phyloP scores from a whole-genome alignment of 2,797 vertebrate species.

The Thaleichthys pacificus region DNA sequence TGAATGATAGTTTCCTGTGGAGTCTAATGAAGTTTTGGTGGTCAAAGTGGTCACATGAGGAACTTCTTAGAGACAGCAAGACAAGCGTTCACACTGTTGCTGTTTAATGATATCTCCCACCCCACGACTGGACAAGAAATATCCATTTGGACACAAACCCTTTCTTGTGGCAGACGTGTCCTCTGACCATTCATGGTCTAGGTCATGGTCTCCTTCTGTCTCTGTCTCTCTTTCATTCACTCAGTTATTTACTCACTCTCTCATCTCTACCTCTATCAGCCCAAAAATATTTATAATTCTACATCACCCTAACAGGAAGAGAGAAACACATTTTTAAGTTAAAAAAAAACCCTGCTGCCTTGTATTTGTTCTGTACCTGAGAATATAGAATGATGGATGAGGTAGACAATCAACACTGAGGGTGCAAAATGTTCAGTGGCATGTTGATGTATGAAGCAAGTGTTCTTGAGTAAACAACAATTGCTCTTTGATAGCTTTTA shows the following conservation, averaged over 20 bases:
- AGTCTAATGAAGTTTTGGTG: background rate
- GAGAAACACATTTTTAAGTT: background rate
- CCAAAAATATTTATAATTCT: too few relatives aligned
- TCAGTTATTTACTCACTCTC: too few relatives aligned
- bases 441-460: background rate
- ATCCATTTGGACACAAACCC: background rate
- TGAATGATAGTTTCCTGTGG: too few relatives aligned
- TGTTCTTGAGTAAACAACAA: background rate
- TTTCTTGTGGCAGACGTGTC: background rate
- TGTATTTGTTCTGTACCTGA: background rate
- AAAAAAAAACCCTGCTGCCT: background rate
- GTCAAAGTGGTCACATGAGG: too few relatives aligned
- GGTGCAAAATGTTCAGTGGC: background rate
- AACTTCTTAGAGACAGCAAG: background rate
- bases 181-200: too few relatives aligned
- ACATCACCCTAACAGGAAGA: background rate
- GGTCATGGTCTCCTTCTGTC: too few relatives aligned
- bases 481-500: background rate
- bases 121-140: too few relatives aligned
- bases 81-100: background rate
- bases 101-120: too few relatives aligned
- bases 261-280: too few relatives aligned
- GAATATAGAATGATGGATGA: constrained; percentile 1
- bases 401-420: background rate
- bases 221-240: too few relatives aligned